A percentile compares a stretch with the other conserved stretches of the same genome.
phyloP scores from a whole-genome alignment of 2,797 vertebrate species.

The Tamandua tetradactyla region DNA sequence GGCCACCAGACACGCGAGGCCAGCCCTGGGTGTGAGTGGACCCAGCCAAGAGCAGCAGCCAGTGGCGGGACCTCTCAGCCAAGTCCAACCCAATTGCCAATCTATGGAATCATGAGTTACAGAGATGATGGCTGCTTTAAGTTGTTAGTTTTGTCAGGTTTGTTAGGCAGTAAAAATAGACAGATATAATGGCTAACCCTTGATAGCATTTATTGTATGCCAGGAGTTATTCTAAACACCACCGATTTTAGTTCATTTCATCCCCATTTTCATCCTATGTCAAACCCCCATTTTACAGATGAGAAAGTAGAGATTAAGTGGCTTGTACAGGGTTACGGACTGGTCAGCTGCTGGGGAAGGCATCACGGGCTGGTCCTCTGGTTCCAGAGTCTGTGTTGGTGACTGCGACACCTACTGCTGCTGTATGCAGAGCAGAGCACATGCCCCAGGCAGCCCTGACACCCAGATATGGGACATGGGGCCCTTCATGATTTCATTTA shows the following conservation, averaged over 20 bases:
- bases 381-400: neutral
- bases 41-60: no score
- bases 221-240: no score
- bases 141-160: neutral
- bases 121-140: neutral
- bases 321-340: neutral
- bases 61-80: rapidly evolving
- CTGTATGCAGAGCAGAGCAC: neutral
- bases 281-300: neutral
- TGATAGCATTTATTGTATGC: rapidly evolving
- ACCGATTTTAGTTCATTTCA: rapidly evolving
- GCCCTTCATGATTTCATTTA: neutral
- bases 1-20: rapidly evolving
- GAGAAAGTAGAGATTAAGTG: neutral
- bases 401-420: neutral
- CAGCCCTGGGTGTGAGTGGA: rapidly evolving
- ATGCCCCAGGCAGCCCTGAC: neutral
- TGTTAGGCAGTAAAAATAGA: no score
- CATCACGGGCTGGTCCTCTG: neutral
- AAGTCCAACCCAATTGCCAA: neutral
- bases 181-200: neutral
- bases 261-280: no score
- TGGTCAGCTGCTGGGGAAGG: no score
- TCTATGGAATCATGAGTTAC: no score
- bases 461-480: rapidly evolving